A percentile compares a stretch with the other conserved stretches of the same genome.
Conservation (phyloP, 30 jellyfish, hydroid and myxozoan genomes). For the Haliclystus octoradiatus region DNA sequence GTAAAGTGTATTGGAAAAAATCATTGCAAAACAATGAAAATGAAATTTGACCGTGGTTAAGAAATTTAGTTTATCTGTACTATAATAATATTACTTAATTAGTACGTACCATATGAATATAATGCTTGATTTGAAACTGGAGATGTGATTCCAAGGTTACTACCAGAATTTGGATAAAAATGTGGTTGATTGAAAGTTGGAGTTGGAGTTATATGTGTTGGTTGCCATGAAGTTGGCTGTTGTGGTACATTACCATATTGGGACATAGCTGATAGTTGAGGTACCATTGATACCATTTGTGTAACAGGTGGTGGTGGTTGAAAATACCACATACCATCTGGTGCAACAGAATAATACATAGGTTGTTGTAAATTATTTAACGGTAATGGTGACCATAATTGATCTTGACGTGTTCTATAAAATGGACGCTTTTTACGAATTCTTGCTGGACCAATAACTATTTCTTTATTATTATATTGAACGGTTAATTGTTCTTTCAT, state of each 20-base stretch:
- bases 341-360: conserved; percentile 43
- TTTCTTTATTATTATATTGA: conserved; percentile 58
- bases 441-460: conserved; percentile 89
- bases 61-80: too few relatives aligned
- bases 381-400: conserved; percentile 19
- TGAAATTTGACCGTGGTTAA: too few relatives aligned
- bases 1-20: too few relatives aligned
- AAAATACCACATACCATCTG: conserved; percentile 75
- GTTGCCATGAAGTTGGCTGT: conserved; percentile 44
- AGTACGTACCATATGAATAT: too few relatives aligned
- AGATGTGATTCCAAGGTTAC: too few relatives aligned
- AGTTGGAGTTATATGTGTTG: neutral
- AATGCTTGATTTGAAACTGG: too few relatives aligned
- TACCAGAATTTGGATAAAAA: neutral
- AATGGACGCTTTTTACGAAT: conserved; percentile 83
- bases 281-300: conserved; percentile 63
- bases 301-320: conserved; percentile 51
- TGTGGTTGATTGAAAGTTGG: neutral
- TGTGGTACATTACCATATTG: conserved; percentile 25
- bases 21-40: too few relatives aligned
- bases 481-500: conserved; percentile 64
- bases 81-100: too few relatives aligned
- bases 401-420: conserved; percentile 55
- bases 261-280: conserved; percentile 21
- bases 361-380: conserved; percentile 56